Percentiles rank a stretch among this genome's conserved stretches.
Evolutionary conservation across 2,797 vertebrate genomes (phyloP).

Genomic region (Amblyraja radiata): DNA sequence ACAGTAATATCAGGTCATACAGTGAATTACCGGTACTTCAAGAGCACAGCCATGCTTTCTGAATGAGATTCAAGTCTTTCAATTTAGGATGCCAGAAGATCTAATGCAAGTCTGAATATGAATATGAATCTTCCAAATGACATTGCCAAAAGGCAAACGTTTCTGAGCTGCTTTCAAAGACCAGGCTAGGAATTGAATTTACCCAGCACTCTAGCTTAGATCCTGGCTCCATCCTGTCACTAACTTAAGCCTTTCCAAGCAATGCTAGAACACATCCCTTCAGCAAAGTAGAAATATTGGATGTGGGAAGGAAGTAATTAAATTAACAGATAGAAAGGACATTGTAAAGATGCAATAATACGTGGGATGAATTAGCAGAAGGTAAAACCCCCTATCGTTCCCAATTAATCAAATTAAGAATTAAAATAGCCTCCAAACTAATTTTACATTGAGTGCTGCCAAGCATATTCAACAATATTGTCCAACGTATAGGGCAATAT

Average conservation of each 20-base stretch:
- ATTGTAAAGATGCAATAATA: no score
- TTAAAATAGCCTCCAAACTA: no score
- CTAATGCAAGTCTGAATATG: neutral
- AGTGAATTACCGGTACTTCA: neutral
- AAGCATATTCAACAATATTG: no score
- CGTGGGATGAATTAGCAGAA: no score
- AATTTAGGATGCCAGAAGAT: neutral
- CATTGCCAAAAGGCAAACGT: neutral
- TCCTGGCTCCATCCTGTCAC: neutral
- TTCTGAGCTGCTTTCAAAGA: neutral
- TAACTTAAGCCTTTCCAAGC: neutral
- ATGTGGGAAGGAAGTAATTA: no score
- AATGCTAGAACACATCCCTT: neutral
- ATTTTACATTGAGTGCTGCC: no score
- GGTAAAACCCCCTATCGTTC: no score
- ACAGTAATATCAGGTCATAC: neutral
- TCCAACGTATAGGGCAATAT: no score
- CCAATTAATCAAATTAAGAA: no score
- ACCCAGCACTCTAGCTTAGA: no score
- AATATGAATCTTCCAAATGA: neutral
- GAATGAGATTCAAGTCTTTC: neutral
- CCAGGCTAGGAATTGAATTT: neutral
- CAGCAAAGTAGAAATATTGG: neutral
- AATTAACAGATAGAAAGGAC: no score
- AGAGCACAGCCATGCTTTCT: neutral